These are phyloP conservation scores for Megalopta genalis DNA, from an alignment of 1,140 invertebrate species.

Conservation along the genomic window DNA sequence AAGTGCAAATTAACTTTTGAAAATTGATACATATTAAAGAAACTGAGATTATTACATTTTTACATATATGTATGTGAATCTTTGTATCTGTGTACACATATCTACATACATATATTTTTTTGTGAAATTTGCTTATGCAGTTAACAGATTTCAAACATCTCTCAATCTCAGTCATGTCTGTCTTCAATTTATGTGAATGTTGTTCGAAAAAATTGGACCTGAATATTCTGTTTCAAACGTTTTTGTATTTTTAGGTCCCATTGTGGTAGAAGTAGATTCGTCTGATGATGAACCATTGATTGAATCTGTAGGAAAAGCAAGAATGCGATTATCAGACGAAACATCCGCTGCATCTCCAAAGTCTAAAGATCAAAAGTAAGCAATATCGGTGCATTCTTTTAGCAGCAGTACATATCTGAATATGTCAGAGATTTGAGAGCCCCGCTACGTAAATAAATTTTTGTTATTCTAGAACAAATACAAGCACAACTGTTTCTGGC, in stretches of 20 bases:
- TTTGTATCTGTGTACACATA: not conserved
- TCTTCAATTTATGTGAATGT: slow-evolving; percentile 3
- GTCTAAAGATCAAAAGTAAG: slow-evolving; percentile 79
- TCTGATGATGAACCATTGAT: slow-evolving; percentile 90
- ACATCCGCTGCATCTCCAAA: slow-evolving; percentile 74
- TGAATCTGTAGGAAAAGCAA: slow-evolving; percentile 85
- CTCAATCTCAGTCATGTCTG: slow-evolving; percentile 48
- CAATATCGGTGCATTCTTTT: slow-evolving; percentile 57
- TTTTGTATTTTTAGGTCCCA: slow-evolving; percentile 73
- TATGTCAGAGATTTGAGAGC: slow-evolving; percentile 55
- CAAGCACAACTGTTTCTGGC: slow-evolving; percentile 67
- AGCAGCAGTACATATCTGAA: slow-evolving; percentile 45
- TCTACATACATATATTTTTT: not conserved
- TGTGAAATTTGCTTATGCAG: not conserved
- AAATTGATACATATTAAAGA: slow-evolving; percentile 1
- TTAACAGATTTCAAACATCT: slow-evolving; percentile 19
- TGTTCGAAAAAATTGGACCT: slow-evolving; percentile 21
- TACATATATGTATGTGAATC: not conserved
- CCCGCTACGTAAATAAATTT: slow-evolving; percentile 59
- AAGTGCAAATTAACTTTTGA: not conserved
- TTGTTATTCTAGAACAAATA: slow-evolving; percentile 68
- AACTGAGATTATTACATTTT: not conserved
- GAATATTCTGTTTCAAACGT: slow-evolving; percentile 41
- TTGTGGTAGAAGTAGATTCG: slow-evolving; percentile 82
- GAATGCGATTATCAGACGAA: slow-evolving; percentile 75